Evolutionary conservation across 2,888 invertebrate genomes (phyloP).

Genomic region (Acleris laterana): DNA sequence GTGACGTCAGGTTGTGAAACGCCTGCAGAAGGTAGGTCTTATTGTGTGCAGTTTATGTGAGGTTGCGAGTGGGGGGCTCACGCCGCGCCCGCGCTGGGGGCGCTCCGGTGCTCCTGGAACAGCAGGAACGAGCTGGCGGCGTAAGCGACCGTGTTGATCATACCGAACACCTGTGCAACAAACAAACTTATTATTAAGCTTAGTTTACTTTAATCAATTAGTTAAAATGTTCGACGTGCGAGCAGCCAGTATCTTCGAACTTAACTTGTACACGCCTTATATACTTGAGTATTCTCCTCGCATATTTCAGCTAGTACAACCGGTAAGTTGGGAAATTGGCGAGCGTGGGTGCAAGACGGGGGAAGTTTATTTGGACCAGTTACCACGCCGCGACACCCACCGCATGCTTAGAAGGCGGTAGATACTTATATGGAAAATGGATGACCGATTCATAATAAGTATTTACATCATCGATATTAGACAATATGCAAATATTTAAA

Average conservation of each 20-base stretch:
- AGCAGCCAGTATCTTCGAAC: background rate
- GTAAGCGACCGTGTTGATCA: conserved; percentile 92
- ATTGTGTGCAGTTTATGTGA: conserved; percentile 15
- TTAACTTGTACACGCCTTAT: too few relatives aligned
- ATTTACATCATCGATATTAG: too few relatives aligned
- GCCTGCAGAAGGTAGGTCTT: conserved; percentile 14
- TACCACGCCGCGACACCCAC: conserved; percentile 16
- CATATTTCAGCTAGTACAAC: too few relatives aligned
- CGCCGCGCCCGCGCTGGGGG: conserved; percentile 46
- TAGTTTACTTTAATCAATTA: background rate
- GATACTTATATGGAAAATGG: background rate
- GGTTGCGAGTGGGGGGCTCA: conserved; percentile 41
- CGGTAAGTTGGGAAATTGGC: background rate
- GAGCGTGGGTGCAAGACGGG: conserved; percentile 11
- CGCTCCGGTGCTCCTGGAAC: conserved; percentile 88
- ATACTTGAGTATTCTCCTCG: too few relatives aligned
- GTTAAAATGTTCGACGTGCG: too few relatives aligned
- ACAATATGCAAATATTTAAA: too few relatives aligned
- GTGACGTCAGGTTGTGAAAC: conserved; percentile 17
- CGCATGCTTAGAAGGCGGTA: background rate
- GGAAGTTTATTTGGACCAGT: conserved; percentile 17
- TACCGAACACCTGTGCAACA: conserved; percentile 88
- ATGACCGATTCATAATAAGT: too few relatives aligned
- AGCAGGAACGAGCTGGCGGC: conserved; percentile 90
- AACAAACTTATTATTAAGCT: conserved; percentile 40